A percentile compares a stretch with the other conserved stretches of the same genome.
Evolutionary conservation across 92 coral and sea anemone species (phyloP).

Genomic region (Nematostella vectensis): DNA sequence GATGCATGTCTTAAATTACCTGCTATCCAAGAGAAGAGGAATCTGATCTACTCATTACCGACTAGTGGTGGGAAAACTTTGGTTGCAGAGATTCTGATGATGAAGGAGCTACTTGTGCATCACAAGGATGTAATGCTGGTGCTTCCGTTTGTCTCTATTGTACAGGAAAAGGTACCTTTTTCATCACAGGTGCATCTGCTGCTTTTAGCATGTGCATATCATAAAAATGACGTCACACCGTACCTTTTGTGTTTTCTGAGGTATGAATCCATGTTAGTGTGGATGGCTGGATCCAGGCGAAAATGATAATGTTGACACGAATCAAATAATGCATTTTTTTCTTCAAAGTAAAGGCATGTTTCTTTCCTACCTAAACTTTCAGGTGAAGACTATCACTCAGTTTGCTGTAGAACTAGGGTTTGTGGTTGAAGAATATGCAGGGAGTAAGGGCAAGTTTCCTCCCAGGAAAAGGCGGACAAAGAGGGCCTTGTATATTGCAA

Average conservation of each 20-base stretch:
- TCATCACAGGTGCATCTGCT: too few species aligned
- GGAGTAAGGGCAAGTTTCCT: slow-evolving; percentile 79
- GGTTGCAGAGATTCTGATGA: slow-evolving; percentile 87
- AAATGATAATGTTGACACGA: too few species aligned
- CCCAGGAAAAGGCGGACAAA: slow-evolving; percentile 83
- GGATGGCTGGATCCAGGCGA: too few species aligned
- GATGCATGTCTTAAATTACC: slow-evolving; percentile 65
- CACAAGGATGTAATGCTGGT: slow-evolving; percentile 78
- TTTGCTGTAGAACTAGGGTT: slow-evolving; percentile 95
- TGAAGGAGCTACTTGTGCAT: slow-evolving; percentile 69
- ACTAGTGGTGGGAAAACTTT: slow-evolving; percentile 98
- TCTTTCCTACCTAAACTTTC: not conserved
- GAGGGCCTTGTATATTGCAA: slow-evolving; percentile 81
- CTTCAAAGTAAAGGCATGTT: too few species aligned
- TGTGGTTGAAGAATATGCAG: slow-evolving; percentile 94
- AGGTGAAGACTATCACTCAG: slow-evolving; percentile 82
- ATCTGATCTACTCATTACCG: slow-evolving; percentile 87
- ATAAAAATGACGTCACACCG: too few species aligned
- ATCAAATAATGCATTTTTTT: too few species aligned
- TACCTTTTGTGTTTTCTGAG: not conserved
- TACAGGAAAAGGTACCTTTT: slow-evolving; percentile 88
- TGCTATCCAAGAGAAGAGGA: slow-evolving; percentile 57
- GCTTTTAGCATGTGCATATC: too few species aligned
- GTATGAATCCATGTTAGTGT: too few species aligned
- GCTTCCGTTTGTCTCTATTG: slow-evolving; percentile 94